Evolutionary conservation across 2,113 vertebrate genomes (phyloP).

Genomic region (Tretioscincus oriximinensis): DNA sequence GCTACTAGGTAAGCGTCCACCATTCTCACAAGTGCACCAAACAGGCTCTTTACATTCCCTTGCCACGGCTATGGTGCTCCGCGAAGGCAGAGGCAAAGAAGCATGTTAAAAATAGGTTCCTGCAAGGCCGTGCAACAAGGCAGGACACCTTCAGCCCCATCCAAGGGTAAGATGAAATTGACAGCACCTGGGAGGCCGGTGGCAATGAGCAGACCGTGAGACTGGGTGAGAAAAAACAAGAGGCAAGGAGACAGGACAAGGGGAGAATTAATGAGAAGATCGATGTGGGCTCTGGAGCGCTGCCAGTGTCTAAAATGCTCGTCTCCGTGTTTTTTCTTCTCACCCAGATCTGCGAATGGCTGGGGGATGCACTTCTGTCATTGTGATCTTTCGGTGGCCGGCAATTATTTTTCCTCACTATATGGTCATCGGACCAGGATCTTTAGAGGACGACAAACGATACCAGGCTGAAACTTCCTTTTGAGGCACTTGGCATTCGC

Average conservation of each 20-base stretch:
- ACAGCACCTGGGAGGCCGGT: background rate
- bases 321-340: no score
- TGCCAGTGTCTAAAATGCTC: background rate
- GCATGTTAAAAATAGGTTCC: no score
- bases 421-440: no score
- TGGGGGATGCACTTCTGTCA: no score
- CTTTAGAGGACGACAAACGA: no score
- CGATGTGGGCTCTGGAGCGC: background rate
- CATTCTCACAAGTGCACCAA: no score
- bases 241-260: background rate
- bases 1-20: no score
- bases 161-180: background rate
- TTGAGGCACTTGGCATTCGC: no score
- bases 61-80: background rate
- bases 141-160: background rate
- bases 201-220: background rate
- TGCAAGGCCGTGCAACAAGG: background rate
- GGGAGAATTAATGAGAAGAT: background rate
- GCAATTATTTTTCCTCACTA: no score
- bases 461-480: no score
- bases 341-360: background rate
- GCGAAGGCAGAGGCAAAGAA: background rate
- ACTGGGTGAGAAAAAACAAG: background rate
- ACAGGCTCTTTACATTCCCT: background rate
- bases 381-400: no score